Percentiles rank a stretch among this genome's conserved stretches.
These are phyloP conservation scores for Sesia apiformis DNA, from an alignment of 2,888 invertebrate species.

Conservation along the genomic window DNA sequence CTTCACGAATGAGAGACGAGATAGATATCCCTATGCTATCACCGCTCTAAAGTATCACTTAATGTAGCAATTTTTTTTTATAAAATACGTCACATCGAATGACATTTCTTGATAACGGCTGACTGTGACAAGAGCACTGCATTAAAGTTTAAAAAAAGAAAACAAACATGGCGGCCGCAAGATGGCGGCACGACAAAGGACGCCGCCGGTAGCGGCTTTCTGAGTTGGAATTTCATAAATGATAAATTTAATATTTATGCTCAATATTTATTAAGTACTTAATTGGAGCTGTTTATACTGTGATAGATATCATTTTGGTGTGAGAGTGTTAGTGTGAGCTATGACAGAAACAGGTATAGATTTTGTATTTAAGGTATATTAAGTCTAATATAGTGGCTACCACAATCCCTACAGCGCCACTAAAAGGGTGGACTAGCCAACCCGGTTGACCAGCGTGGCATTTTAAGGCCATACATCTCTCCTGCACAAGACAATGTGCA, in stretches of 20 bases:
- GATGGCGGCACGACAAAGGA: conserved; percentile 43
- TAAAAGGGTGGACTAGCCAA: no score
- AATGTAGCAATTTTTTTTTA: neutral
- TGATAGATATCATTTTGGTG: conserved; percentile 24
- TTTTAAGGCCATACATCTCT: no score
- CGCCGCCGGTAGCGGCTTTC: conserved; percentile 50
- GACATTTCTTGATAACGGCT: conserved; percentile 39
- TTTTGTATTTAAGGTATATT: no score
- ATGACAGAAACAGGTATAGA: no score
- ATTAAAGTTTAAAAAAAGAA: conserved; percentile 51
- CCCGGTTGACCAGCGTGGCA: no score
- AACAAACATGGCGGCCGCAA: conserved; percentile 60
- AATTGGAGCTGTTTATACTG: conserved; percentile 34
- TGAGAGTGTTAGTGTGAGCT: conserved; percentile 20
- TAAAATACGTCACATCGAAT: conserved; percentile 6
- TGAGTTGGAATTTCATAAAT: conserved; percentile 63
- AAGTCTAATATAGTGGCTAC: no score
- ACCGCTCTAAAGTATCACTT: neutral
- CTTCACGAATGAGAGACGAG: no score
- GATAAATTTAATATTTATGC: conserved; percentile 71
- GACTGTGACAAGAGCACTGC: conserved; percentile 63
- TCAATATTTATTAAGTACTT: conserved; percentile 20
- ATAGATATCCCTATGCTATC: no score
- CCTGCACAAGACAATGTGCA: no score
- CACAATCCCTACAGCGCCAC: no score